Conservation (phyloP, 2,888 invertebrate species). For the Tupiocoris notatus region DNA sequence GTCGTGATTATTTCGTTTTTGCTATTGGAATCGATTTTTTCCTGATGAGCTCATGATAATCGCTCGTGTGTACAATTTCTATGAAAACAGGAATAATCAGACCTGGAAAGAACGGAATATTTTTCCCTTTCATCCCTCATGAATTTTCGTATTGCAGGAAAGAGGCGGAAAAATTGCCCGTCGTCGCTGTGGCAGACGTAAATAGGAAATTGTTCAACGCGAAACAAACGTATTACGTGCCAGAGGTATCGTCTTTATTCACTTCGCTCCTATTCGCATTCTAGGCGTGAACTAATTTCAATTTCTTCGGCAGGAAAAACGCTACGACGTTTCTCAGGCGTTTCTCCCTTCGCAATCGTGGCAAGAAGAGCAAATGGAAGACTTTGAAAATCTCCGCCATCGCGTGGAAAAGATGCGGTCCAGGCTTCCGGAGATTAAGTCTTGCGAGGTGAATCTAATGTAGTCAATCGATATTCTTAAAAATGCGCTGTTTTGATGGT, state of each 20-base stretch:
- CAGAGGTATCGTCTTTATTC: constrained; percentile 29
- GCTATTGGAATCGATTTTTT: too few relatives aligned
- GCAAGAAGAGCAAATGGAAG: constrained; percentile 34
- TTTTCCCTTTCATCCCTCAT: too few relatives aligned
- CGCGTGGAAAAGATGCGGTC: neutral
- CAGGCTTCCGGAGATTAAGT: neutral
- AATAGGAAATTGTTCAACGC: constrained; percentile 20
- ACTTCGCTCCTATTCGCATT: too few relatives aligned
- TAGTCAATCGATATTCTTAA: too few relatives aligned
- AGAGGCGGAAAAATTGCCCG: constrained; percentile 34
- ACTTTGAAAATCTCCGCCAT: constrained; percentile 23
- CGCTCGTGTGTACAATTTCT: too few relatives aligned
- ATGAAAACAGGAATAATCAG: too few relatives aligned
- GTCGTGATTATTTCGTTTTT: too few relatives aligned
- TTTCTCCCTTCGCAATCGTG: constrained; percentile 43
- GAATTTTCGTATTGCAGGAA: constrained; percentile 19
- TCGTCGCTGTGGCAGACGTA: constrained; percentile 35
- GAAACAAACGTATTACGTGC: constrained; percentile 41
- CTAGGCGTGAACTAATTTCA: neutral
- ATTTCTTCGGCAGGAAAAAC: neutral
- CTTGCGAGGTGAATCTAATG: neutral
- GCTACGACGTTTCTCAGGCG: neutral
- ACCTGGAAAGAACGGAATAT: too few relatives aligned
- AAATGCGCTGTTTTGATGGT: too few relatives aligned
- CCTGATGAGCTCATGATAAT: too few relatives aligned